Conservation (phyloP, 2,797 vertebrate genomes). For the Galaxias olidus region DNA sequence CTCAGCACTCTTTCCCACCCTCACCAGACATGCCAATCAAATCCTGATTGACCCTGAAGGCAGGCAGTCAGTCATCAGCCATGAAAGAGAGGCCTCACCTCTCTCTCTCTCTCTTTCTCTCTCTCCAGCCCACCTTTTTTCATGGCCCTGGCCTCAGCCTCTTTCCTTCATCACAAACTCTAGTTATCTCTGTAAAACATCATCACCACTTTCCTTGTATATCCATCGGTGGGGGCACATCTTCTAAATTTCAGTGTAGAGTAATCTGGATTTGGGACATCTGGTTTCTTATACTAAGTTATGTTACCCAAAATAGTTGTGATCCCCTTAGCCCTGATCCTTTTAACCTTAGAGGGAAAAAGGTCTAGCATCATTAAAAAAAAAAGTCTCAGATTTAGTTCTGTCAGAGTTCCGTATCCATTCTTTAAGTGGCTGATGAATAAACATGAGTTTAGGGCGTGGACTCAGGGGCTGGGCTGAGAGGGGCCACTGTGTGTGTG, state of each 20-base stretch:
- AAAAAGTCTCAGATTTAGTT: constrained; percentile 72
- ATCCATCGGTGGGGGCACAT: no score
- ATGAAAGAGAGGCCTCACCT: constrained; percentile 67
- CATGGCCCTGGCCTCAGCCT: constrained; percentile 6
- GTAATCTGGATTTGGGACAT: constrained; percentile 21
- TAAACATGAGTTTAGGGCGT: constrained; percentile 75
- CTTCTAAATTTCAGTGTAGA: constrained; percentile 2
- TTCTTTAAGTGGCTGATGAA: constrained; percentile 77
- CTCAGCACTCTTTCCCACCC: constrained; percentile 70
- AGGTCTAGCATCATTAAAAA: constrained; percentile 40
- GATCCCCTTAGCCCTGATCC: constrained; percentile 35
- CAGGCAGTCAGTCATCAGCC: constrained; percentile 71
- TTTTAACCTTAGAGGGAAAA: constrained; percentile 39
- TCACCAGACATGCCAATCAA: constrained; percentile 75
- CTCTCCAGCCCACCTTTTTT: constrained; percentile 21
- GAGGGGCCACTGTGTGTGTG: constrained; percentile 12
- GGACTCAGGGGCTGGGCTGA: constrained; percentile 56
- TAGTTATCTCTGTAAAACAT: no score
- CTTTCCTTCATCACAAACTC: constrained; percentile 3
- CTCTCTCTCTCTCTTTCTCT: constrained; percentile 43
- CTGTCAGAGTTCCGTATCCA: constrained; percentile 72
- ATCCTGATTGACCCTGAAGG: constrained; percentile 67
- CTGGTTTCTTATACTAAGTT: no score
- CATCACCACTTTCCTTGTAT: no score
- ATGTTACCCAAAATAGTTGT: constrained; percentile 17